These are phyloP conservation scores for Mus minutoides DNA, from an alignment of 2,797 vertebrate genomes.

Conservation along the genomic window DNA sequence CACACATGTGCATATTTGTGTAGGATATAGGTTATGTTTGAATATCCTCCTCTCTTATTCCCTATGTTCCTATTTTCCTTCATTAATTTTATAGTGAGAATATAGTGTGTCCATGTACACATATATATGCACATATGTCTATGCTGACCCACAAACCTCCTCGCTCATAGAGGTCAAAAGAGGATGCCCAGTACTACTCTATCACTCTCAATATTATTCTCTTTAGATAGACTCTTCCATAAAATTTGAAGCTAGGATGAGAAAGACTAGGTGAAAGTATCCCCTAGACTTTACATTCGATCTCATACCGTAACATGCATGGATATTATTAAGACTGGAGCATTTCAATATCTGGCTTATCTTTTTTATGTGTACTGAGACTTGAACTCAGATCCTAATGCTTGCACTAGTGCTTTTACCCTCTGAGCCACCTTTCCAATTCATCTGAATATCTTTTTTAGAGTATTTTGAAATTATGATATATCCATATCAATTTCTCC, in stretches of 20 bases:
- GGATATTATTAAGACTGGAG: background rate
- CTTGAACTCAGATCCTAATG: background rate
- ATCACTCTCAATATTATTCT: background rate
- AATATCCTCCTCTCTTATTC: background rate
- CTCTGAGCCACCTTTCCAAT: background rate
- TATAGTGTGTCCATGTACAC: background rate
- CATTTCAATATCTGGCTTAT: background rate
- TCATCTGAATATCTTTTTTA: background rate
- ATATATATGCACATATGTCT: background rate
- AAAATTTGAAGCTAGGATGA: background rate
- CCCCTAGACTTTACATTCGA: background rate
- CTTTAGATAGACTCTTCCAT: background rate
- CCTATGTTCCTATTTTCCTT: too few relatives aligned
- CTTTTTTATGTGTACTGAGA: background rate
- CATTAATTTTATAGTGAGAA: background rate
- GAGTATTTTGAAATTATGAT: background rate
- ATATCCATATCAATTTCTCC: background rate
- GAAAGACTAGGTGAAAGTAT: background rate
- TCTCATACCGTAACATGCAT: background rate
- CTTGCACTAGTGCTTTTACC: background rate
- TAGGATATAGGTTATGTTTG: too few relatives aligned
- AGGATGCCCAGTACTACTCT: background rate
- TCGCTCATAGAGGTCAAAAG: background rate
- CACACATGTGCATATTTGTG: background rate
- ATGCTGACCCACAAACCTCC: background rate